Evolutionary conservation across 2,888 invertebrate genomes (phyloP).

Genomic region (Phortica okadai): DNA sequence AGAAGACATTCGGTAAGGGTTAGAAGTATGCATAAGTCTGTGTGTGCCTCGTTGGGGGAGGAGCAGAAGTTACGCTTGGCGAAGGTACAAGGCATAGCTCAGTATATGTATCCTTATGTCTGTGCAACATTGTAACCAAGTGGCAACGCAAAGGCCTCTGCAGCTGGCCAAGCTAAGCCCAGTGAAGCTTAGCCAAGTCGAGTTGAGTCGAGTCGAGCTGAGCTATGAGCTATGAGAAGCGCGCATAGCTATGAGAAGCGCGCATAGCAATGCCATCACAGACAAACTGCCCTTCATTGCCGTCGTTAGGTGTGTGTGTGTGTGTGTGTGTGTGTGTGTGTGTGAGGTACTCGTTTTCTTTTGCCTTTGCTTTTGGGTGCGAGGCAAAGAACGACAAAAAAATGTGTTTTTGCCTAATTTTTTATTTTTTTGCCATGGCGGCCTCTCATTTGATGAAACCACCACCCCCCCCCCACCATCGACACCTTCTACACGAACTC

Average conservation of each 20-base stretch:
- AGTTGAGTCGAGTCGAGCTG: background rate
- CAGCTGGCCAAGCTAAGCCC: constrained; percentile 1
- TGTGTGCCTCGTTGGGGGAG: background rate
- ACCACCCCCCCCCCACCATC: constrained; percentile 19
- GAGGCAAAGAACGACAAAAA: background rate
- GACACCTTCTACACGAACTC: background rate
- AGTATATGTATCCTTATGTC: too few species aligned
- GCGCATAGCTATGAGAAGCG: too few species aligned
- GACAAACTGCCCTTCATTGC: too few species aligned
- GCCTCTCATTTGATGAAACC: constrained; percentile 17
- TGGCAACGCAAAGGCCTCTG: constrained; percentile 25
- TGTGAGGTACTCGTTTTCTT: background rate
- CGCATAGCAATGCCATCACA: too few species aligned
- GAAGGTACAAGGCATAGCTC: too few species aligned
- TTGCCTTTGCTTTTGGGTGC: background rate
- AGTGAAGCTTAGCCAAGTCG: constrained; percentile 3
- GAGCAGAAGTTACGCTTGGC: background rate
- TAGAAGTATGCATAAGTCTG: background rate
- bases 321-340: background rate
- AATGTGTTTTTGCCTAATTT: constrained; percentile 24
- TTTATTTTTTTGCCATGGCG: constrained; percentile 33
- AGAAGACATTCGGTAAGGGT: background rate
- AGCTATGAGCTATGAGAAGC: too few species aligned
- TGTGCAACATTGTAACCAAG: constrained; percentile 22
- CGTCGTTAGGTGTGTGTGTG: too few species aligned